Evolutionary conservation across 1,140 invertebrate species (phyloP).

Genomic region (Tenebrio molitor): DNA sequence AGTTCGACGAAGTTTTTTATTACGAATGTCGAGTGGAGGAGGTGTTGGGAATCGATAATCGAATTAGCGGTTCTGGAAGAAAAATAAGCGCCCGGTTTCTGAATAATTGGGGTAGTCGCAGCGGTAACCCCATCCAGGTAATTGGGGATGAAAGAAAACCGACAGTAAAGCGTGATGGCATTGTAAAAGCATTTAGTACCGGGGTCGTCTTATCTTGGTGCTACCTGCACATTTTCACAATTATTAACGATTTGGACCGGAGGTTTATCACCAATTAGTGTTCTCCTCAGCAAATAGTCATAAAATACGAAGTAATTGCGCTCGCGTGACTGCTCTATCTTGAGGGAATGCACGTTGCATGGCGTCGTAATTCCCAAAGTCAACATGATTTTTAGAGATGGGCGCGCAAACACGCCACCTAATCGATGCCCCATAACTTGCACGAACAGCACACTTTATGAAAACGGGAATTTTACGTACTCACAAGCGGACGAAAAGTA

Average conservation of each 20-base stretch:
- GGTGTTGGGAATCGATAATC: constrained; percentile 31
- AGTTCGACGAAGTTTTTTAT: constrained; percentile 25
- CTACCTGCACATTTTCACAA: constrained; percentile 15
- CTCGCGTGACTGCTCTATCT: background rate
- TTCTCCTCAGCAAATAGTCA: background rate
- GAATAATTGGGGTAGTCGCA: constrained; percentile 5
- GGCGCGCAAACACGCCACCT: background rate
- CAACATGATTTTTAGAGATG: constrained; percentile 16
- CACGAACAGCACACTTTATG: too few species aligned
- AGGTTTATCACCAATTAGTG: constrained; percentile 3
- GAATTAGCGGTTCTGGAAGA: constrained; percentile 26
- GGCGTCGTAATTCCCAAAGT: background rate
- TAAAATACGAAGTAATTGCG: constrained; percentile 4
- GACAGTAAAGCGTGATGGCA: constrained; percentile 8
- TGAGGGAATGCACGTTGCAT: background rate
- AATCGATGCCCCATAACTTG: background rate
- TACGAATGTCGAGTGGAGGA: constrained; percentile 13
- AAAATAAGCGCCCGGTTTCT: constrained; percentile 3
- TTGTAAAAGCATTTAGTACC: constrained; percentile 14
- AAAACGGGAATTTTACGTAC: too few species aligned
- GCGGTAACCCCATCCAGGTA: constrained; percentile 2
- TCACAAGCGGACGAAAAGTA: too few species aligned
- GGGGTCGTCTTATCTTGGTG: background rate
- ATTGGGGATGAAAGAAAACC: constrained; percentile 10
- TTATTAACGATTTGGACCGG: background rate